A percentile compares a stretch with the other conserved stretches of the same genome.
Evolutionary conservation across 2,113 vertebrate species (phyloP).

Genomic region (Rhynchopsitta pachyrhyncha): DNA sequence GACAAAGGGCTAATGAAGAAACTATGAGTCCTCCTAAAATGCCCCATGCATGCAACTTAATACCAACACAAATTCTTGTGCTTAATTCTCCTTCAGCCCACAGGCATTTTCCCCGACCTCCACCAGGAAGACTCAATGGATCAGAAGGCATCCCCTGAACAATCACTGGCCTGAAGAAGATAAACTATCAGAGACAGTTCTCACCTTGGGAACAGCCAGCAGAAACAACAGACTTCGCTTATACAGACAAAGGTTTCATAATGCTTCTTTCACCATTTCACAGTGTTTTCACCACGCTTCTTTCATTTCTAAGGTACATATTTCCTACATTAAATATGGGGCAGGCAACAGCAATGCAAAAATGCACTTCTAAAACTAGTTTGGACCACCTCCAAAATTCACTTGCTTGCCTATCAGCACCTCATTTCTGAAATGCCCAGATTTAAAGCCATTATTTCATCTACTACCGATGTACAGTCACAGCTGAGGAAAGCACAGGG

Average conservation of each 20-base stretch:
- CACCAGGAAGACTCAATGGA: background rate
- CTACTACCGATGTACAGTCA: background rate
- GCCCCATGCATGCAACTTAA: background rate
- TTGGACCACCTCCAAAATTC: background rate
- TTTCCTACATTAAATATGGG: background rate
- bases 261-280: too few species aligned
- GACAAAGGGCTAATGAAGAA: background rate
- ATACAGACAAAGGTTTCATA: background rate
- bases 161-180: background rate
- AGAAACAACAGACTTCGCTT: background rate
- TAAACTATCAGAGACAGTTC: background rate
- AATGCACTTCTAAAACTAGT: background rate
- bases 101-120: background rate
- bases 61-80: background rate
- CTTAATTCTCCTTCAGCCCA: background rate
- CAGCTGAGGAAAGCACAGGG: background rate
- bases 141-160: background rate
- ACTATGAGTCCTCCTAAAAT: background rate
- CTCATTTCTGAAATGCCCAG: background rate
- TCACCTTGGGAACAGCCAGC: background rate
- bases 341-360: background rate
- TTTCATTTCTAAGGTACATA: background rate
- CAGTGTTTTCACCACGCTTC: background rate
- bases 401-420: background rate
- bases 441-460: background rate